These are phyloP conservation scores for Glyptemys insculpta DNA, from an alignment of 2,797 vertebrate species.

Conservation along the genomic window DNA sequence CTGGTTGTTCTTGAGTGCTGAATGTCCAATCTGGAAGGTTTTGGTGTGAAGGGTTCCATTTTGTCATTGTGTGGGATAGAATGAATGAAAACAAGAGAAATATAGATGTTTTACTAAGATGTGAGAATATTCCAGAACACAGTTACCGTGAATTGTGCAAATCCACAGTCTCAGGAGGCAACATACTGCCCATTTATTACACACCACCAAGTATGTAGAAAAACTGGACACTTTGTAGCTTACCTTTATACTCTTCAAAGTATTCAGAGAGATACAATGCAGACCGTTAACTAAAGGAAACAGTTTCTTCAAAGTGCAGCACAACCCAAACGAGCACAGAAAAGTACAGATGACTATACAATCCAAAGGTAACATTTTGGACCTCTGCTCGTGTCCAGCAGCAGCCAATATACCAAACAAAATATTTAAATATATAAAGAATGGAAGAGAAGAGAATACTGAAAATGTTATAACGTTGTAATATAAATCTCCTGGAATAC, in stretches of 20 bases:
- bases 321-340: neutral
- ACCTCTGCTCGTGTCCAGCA: neutral
- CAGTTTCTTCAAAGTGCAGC: neutral
- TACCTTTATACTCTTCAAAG: neutral
- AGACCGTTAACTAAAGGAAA: neutral
- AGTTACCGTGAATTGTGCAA: accelerated
- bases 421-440: neutral
- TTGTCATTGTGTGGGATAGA: neutral
- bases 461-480: neutral
- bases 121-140: neutral
- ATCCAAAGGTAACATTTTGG: neutral
- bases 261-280: neutral
- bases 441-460: neutral
- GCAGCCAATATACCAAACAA: neutral
- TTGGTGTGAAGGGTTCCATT: neutral
- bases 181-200: neutral
- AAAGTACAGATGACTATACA: neutral
- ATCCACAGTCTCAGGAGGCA: neutral
- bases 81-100: neutral
- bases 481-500: neutral
- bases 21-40: neutral
- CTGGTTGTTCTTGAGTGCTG: neutral
- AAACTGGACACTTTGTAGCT: neutral
- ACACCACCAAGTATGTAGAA: neutral
- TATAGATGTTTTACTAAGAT: neutral